Evolutionary conservation across 2,888 invertebrate genomes (phyloP).

Genomic region (Iphiclides podalirius): DNA sequence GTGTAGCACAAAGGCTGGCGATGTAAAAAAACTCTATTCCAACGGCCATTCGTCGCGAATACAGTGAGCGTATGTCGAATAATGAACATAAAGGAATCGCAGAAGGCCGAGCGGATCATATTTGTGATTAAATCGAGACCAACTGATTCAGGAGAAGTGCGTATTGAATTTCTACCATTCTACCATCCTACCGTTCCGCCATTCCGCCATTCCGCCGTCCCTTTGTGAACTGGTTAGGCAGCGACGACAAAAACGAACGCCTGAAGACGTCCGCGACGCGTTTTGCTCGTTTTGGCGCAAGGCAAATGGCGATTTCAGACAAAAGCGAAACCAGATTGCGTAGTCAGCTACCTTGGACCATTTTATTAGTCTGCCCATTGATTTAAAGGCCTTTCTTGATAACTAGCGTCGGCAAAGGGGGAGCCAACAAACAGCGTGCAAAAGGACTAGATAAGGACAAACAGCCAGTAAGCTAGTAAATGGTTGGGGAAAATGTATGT

Average conservation of each 20-base stretch:
- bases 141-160: slow-evolving; percentile 35
- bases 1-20: too few species aligned
- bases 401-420: not conserved
- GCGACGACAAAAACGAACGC: slow-evolving; percentile 17
- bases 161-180: slow-evolving; percentile 49
- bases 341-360: slow-evolving; percentile 1
- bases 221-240: slow-evolving; percentile 20
- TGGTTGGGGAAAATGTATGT: too few species aligned
- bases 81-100: not conserved
- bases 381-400: not conserved
- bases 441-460: not conserved
- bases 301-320: slow-evolving; percentile 5
- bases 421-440: not conserved
- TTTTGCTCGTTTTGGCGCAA: slow-evolving; percentile 9
- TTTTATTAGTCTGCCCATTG: not conserved
- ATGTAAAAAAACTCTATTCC: slow-evolving; percentile 16
- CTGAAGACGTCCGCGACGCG: slow-evolving; percentile 10
- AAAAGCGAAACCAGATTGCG: slow-evolving; percentile 7
- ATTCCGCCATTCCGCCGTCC: slow-evolving; percentile 12
- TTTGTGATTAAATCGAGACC: slow-evolving; percentile 35
- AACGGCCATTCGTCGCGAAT: too few species aligned
- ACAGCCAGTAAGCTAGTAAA: too few species aligned
- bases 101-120: slow-evolving; percentile 24
- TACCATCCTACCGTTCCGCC: too few species aligned
- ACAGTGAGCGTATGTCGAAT: not conserved